These are phyloP conservation scores for Melipona quadrifasciata DNA, from an alignment of 1,140 invertebrate genomes.

Conservation along the genomic window DNA sequence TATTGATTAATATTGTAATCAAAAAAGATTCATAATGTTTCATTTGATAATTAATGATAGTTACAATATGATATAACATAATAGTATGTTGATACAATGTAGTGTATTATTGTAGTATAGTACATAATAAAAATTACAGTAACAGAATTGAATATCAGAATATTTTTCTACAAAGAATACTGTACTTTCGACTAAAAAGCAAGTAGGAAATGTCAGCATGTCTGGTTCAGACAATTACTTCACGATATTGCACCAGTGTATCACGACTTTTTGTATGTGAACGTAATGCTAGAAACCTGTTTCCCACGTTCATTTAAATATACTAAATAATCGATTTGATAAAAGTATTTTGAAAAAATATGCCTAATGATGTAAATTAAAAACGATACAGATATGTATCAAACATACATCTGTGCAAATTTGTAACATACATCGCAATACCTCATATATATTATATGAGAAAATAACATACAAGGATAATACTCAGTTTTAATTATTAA, in stretches of 20 bases:
- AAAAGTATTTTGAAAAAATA: not conserved
- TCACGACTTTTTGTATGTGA: slow-evolving; percentile 36
- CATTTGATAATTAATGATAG: too few relatives aligned
- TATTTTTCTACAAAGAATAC: not conserved
- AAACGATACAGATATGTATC: not conserved
- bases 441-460: not conserved
- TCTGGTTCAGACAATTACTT: slow-evolving; percentile 26
- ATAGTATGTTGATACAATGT: too few relatives aligned
- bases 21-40: too few relatives aligned
- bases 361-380: not conserved
- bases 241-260: slow-evolving; percentile 22
- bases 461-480: not conserved
- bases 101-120: too few relatives aligned
- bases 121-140: too few relatives aligned
- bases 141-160: not conserved
- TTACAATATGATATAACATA: too few relatives aligned
- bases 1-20: too few relatives aligned
- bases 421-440: not conserved
- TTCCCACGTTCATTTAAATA: slow-evolving; percentile 34
- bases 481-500: not conserved
- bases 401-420: not conserved
- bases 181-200: not conserved
- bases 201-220: slow-evolving; percentile 11
- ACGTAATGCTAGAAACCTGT: not conserved
- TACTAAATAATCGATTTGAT: not conserved